Percentiles rank a stretch among this genome's conserved stretches.
phyloP scores from a whole-genome alignment of 1,140 invertebrate genomes.

The Drosophila setifemur region DNA sequence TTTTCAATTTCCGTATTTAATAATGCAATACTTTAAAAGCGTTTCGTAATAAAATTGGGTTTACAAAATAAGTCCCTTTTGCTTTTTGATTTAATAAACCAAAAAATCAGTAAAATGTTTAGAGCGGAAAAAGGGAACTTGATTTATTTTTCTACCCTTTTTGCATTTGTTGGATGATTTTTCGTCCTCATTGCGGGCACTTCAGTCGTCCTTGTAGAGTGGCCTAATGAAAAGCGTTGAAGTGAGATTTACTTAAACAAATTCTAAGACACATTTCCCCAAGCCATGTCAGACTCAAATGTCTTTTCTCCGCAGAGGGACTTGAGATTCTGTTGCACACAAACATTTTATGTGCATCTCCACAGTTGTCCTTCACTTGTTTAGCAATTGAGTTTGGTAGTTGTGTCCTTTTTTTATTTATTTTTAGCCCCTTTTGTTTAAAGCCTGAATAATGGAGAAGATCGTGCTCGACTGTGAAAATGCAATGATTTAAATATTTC shows the following conservation, averaged over 20 bases:
- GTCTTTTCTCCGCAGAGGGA: conserved; percentile 10
- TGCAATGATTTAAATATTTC: conserved; percentile 38
- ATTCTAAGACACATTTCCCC: conserved; percentile 60
- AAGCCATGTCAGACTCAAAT: conserved; percentile 15
- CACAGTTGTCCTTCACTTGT: conserved; percentile 9
- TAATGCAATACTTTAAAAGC: conserved; percentile 24
- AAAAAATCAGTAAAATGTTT: too few relatives aligned
- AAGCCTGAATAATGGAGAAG: conserved; percentile 23
- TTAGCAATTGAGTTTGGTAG: conserved; percentile 13
- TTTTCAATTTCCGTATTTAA: conserved; percentile 2
- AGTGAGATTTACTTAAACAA: conserved; percentile 68
- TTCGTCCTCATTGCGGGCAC: background rate
- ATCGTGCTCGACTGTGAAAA: conserved; percentile 20
- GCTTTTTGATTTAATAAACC: background rate
- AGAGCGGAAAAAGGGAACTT: too few relatives aligned
- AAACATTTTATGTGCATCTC: conserved; percentile 49
- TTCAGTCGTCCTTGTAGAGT: conserved; percentile 21
- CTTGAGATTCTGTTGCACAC: conserved; percentile 16
- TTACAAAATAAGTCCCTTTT: background rate
- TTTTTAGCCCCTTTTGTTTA: conserved; percentile 12
- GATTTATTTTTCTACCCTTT: conserved; percentile 5
- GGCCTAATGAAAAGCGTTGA: conserved; percentile 58
- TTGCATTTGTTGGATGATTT: background rate
- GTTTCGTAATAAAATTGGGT: background rate
- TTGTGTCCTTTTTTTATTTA: conserved; percentile 21